These are phyloP conservation scores for Corydoras sp. DNA, from an alignment of 2,113 vertebrate genomes.

Conservation along the genomic window DNA sequence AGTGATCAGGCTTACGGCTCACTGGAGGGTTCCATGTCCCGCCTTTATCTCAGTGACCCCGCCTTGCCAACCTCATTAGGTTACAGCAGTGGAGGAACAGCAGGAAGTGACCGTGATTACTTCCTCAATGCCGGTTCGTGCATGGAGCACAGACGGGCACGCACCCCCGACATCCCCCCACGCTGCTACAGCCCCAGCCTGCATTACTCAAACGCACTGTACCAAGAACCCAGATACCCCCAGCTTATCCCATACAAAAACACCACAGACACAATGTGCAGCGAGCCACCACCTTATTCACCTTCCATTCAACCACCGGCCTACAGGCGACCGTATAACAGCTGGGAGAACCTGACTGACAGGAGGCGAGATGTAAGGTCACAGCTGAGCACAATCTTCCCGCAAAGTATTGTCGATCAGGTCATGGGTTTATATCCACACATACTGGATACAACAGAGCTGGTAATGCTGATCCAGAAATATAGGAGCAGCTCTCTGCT, in stretches of 20 bases:
- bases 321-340: constrained; percentile 27
- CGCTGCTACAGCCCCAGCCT: background rate
- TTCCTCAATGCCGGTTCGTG: background rate
- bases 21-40: constrained; percentile 49
- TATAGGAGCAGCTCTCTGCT: constrained; percentile 33
- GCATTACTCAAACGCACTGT: background rate
- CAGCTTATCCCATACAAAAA: too few relatives aligned
- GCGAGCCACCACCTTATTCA: background rate
- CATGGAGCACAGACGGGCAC: background rate
- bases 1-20: constrained; percentile 57
- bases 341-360: background rate
- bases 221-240: background rate
- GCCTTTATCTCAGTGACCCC: constrained; percentile 46
- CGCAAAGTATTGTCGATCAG: constrained; percentile 51
- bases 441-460: constrained; percentile 48
- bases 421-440: constrained; percentile 53
- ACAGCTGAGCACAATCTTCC: constrained; percentile 63
- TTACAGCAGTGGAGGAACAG: constrained; percentile 53
- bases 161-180: background rate
- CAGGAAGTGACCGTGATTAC: background rate
- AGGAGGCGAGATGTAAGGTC: constrained; percentile 47
- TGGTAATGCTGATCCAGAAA: constrained; percentile 56
- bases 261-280: background rate
- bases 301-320: background rate
- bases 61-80: constrained; percentile 27